phyloP scores from a whole-genome alignment of 2,888 invertebrate genomes.

The Acholoe squamosa region DNA sequence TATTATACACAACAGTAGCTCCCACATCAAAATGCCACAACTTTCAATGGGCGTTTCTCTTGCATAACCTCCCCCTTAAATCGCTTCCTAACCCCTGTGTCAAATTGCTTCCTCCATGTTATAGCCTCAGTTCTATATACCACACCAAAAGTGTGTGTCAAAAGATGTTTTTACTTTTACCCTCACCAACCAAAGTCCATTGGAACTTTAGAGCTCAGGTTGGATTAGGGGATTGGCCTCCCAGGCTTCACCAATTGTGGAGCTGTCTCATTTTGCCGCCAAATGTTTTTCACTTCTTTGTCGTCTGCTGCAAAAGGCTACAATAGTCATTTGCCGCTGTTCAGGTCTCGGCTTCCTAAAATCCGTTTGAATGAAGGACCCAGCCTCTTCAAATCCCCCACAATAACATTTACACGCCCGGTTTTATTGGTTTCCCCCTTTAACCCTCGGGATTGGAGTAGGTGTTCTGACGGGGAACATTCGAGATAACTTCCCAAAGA shows the following conservation, averaged over 20 bases:
- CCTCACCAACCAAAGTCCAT: too few species aligned
- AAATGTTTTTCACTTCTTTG: constrained; percentile 15
- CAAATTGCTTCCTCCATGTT: not conserved
- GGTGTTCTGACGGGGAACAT: too few species aligned
- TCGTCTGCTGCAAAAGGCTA: constrained; percentile 14
- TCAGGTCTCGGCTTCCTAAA: not conserved
- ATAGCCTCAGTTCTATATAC: not conserved
- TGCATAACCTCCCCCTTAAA: not conserved
- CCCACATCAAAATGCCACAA: not conserved
- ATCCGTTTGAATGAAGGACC: not conserved
- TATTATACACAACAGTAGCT: not conserved
- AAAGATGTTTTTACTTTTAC: too few species aligned
- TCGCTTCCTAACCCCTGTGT: not conserved
- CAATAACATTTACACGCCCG: not conserved
- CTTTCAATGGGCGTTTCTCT: not conserved
- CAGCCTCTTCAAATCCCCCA: not conserved
- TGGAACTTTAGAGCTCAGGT: too few species aligned
- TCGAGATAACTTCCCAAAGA: too few species aligned
- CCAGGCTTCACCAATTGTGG: not conserved
- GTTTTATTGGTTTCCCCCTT: constrained; percentile 18
- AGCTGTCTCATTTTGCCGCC: not conserved
- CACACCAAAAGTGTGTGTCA: not conserved
- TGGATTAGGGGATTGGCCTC: not conserved
- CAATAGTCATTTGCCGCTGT: constrained; percentile 15
- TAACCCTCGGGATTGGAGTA: too few species aligned